Conservation (phyloP, 2,888 invertebrate species). For the Xestia ashworthii region DNA sequence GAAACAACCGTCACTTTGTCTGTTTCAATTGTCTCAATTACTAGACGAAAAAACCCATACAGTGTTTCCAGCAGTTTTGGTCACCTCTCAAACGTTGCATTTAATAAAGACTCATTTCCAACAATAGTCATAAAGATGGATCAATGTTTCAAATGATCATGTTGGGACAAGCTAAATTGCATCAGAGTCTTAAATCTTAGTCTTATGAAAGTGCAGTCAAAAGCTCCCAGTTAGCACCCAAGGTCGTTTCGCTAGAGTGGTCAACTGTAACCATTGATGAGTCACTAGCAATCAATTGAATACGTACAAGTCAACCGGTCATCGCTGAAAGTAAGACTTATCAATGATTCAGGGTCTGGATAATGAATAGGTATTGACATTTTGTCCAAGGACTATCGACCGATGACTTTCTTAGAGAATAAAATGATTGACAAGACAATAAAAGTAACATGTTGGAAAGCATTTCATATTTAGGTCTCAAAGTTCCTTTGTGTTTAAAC, state of each 20-base stretch:
- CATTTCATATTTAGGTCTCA: not conserved
- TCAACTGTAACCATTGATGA: slow-evolving; percentile 41
- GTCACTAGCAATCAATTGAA: slow-evolving; percentile 48
- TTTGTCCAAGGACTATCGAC: slow-evolving; percentile 42
- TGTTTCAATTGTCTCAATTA: slow-evolving; percentile 28
- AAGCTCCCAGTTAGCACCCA: slow-evolving; percentile 28
- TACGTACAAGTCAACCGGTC: slow-evolving; percentile 1
- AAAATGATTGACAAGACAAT: not conserved
- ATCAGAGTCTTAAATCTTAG: not conserved
- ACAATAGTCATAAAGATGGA: not conserved
- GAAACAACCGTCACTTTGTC: slow-evolving; percentile 5
- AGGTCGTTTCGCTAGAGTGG: slow-evolving; percentile 45
- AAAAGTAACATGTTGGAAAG: not conserved
- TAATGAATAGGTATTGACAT: slow-evolving; percentile 2
- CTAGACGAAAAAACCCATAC: not conserved
- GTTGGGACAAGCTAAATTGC: not conserved
- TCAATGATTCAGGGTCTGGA: slow-evolving; percentile 47
- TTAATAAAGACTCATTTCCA: not conserved
- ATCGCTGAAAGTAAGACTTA: slow-evolving; percentile 40
- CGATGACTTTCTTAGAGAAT: slow-evolving; percentile 12
- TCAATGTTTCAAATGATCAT: not conserved
- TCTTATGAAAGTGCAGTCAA: slow-evolving; percentile 20
- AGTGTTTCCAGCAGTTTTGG: not conserved
- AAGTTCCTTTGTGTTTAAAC: not conserved
- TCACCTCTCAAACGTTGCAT: not conserved